A percentile compares a stretch with the other conserved stretches of the same genome.
These are phyloP conservation scores for Eulemur albifrons DNA, from an alignment of 2,797 vertebrate species.

Conservation along the genomic window DNA sequence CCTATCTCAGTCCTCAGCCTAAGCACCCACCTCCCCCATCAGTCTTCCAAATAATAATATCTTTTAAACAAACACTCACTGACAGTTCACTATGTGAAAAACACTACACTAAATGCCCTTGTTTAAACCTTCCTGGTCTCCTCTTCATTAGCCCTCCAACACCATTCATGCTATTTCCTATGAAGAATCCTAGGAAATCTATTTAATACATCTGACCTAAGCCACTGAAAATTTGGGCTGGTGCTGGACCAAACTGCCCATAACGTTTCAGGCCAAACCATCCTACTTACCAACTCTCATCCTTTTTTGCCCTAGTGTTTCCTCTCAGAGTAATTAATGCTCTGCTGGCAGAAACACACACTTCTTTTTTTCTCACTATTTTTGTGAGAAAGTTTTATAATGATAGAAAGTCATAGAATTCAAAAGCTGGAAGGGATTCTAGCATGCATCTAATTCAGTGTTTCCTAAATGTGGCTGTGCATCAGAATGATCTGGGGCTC, in stretches of 20 bases:
- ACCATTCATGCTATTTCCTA: neutral
- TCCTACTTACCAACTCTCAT: neutral
- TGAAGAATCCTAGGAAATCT: neutral
- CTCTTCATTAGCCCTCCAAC: neutral
- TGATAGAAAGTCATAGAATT: neutral
- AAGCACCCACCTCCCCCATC: neutral
- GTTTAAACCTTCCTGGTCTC: neutral
- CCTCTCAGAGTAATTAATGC: neutral
- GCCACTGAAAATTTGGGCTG: neutral
- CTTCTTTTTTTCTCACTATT: neutral
- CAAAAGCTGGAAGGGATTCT: neutral
- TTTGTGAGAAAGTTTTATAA: neutral
- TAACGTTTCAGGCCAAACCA: neutral
- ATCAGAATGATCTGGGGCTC: neutral
- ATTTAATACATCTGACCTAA: neutral
- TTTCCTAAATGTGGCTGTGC: neutral
- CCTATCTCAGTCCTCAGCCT: neutral
- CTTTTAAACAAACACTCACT: neutral
- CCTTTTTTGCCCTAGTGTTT: neutral
- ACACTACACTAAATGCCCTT: neutral
- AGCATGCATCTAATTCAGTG: neutral
- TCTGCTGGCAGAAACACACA: neutral
- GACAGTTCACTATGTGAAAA: neutral
- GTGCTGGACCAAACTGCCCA: neutral
- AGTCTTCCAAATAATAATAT: neutral